Evolutionary conservation across 1,140 invertebrate genomes (phyloP).

Genomic region (Chelonus insularis): DNA sequence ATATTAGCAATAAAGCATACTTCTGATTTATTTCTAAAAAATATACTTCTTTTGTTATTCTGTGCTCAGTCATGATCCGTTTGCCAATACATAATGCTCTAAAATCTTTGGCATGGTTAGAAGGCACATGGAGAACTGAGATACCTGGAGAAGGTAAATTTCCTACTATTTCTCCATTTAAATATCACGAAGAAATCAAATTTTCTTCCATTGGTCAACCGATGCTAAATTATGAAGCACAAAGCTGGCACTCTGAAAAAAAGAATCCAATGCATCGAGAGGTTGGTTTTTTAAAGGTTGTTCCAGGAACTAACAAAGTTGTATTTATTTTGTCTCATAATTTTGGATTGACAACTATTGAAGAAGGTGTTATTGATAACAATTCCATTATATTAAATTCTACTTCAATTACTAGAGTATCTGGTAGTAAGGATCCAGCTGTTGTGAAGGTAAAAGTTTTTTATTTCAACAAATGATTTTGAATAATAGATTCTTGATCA

Average conservation of each 20-base stretch:
- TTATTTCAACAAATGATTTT: no score
- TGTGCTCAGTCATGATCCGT: not conserved
- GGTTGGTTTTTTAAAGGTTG: constrained; percentile 66
- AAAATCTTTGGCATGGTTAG: constrained; percentile 63
- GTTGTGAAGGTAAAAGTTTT: constrained; percentile 60
- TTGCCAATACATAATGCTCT: constrained; percentile 52
- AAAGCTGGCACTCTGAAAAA: constrained; percentile 62
- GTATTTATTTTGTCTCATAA: constrained; percentile 67
- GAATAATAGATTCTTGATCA: no score
- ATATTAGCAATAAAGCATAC: no score
- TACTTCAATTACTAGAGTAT: constrained; percentile 58
- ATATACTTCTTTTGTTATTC: not conserved
- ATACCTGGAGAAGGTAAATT: constrained; percentile 59
- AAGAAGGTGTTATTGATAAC: constrained; percentile 60
- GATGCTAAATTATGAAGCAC: constrained; percentile 64
- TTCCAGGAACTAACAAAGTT: constrained; percentile 63
- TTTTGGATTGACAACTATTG: constrained; percentile 64
- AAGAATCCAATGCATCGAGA: constrained; percentile 68
- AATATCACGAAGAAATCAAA: constrained; percentile 65
- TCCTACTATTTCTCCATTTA: constrained; percentile 66
- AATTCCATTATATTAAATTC: constrained; percentile 55
- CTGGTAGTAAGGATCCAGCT: constrained; percentile 57
- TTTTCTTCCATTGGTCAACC: constrained; percentile 68
- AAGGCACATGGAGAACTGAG: constrained; percentile 65
- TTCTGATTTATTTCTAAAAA: no score